These are phyloP conservation scores for Urocitellus parryii DNA, from an alignment of 2,113 vertebrate genomes.

Conservation along the genomic window DNA sequence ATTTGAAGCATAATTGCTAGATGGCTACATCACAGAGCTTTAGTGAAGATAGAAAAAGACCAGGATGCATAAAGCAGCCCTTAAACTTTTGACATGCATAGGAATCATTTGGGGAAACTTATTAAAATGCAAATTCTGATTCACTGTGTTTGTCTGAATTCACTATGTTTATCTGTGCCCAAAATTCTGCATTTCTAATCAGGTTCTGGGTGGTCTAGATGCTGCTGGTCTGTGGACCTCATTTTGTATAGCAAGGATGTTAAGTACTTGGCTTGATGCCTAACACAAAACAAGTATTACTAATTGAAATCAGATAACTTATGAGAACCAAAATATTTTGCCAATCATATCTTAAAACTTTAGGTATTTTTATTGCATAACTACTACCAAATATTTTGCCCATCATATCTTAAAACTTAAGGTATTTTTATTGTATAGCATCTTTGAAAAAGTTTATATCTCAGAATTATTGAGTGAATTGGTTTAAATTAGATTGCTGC, in stretches of 20 bases:
- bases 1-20: conserved; percentile 38
- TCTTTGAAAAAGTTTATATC: conserved; percentile 38
- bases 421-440: neutral
- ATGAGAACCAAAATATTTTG: neutral
- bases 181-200: conserved; percentile 37
- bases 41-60: neutral
- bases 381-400: neutral
- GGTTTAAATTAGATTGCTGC: neutral
- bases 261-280: neutral
- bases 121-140: conserved; percentile 37
- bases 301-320: neutral
- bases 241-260: conserved; percentile 2
- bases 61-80: neutral
- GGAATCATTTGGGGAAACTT: neutral
- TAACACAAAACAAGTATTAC: neutral
- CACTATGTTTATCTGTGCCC: neutral
- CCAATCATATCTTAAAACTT: neutral
- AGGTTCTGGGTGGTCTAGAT: neutral
- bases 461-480: neutral
- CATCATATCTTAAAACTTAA: neutral
- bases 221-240: conserved; percentile 18
- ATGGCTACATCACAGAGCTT: neutral
- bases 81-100: neutral
- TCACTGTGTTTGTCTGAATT: neutral
- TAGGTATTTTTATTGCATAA: neutral